Base-by-base conservation (phyloP, 2,888 invertebrate species). In the Parthenolecanium corni region DNA sequence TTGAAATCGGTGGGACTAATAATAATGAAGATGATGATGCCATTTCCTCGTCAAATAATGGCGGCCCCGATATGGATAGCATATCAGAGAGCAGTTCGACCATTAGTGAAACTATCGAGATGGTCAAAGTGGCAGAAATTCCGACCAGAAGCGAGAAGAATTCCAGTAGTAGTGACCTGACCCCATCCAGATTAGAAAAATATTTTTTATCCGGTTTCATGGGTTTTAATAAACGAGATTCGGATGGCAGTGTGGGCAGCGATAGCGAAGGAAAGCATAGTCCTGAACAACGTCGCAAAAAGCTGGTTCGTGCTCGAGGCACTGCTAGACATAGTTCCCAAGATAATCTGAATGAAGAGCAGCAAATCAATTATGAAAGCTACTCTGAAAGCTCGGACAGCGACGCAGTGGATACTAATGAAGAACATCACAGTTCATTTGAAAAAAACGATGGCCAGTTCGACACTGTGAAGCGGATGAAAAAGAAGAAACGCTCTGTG, bases 191-290 rank as follows among this genome's bases (percentile, higher is more conserved):
- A 16, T 74, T 92, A 66, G 91, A 92, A 73, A 90, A 90, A 73
- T 93, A 93, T 75, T 93, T 92, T 73, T 76, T 90, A 1, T 85
- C 86, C 0, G 89, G 87, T 38, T 88, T 89, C 70, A 85, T 89
- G 80, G 88, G 88, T 1, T 87, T 88, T 69, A 79, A 85, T 65
- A 79, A 85, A 40, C 65, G 70, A 11, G 86, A 88, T 70, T 85
- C 86, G 0, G 87, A 88, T 69, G 90, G 89, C 1, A 89, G 89
- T 70, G 91, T 91, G 0, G 91, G 91, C 5, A 90, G 90, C 74
- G 90, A 91, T 70, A 89, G 89, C 71, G 91, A 91, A 72, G 51
- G 61, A 20, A 81, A 83, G 68, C 89, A 89, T 3, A 90, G 89
- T 73, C 90, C 90, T 0, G 89, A 89, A 71, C 89, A 90, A 72